These are phyloP conservation scores for Notodromas monacha DNA, from an alignment of 2,888 invertebrate genomes.

Conservation along the genomic window DNA sequence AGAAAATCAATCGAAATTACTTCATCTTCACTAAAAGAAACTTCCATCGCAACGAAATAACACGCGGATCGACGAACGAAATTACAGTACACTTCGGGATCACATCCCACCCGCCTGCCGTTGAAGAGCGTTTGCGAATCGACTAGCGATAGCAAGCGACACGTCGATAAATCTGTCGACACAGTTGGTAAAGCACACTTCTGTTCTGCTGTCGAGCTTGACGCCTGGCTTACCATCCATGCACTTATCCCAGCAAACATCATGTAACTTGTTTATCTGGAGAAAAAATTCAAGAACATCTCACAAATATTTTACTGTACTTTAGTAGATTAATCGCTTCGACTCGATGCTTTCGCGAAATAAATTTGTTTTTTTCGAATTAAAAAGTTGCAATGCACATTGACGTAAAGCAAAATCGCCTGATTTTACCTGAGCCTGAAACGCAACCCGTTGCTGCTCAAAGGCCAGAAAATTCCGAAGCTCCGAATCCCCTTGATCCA, in stretches of 20 bases:
- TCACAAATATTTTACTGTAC: not conserved
- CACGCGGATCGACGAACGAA: no score
- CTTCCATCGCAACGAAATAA: no score
- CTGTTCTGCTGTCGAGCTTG: slow-evolving; percentile 55
- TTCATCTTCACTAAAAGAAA: no score
- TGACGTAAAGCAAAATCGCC: no score
- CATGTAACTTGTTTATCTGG: slow-evolving; percentile 68
- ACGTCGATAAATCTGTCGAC: slow-evolving; percentile 80
- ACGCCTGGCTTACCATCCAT: slow-evolving; percentile 46
- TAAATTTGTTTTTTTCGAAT: no score
- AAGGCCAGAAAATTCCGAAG: slow-evolving; percentile 46
- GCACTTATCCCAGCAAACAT: slow-evolving; percentile 85
- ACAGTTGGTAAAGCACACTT: slow-evolving; percentile 64
- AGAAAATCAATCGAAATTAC: no score
- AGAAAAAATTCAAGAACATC: slow-evolving; percentile 13
- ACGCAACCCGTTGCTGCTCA: slow-evolving; percentile 61
- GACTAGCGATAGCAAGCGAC: slow-evolving; percentile 48
- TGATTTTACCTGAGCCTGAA: slow-evolving; percentile 55
- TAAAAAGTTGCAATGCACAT: no score
- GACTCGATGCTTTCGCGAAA: no score
- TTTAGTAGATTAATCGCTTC: no score
- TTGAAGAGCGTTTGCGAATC: slow-evolving; percentile 55
- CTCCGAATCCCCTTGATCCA: slow-evolving; percentile 33
- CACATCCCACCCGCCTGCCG: slow-evolving; percentile 26
- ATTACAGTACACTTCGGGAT: no score